Base-by-base conservation (phyloP, 2,113 vertebrate genomes). In the Zapus hudsonius region DNA sequence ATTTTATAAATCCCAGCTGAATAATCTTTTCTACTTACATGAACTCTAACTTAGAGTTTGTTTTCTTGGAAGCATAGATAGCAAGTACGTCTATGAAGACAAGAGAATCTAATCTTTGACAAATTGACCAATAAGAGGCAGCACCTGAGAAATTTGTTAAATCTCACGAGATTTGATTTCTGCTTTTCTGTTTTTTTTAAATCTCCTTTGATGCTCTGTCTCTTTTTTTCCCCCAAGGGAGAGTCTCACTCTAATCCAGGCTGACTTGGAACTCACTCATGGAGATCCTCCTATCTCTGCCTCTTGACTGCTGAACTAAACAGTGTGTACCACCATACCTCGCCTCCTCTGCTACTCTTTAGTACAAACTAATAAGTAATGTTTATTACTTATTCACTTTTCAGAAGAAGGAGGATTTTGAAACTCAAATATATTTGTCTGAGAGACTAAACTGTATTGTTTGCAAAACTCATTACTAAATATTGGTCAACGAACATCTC, bases 1-100 rank as follows among this genome's bases (percentile, higher is more conserved):
- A 94, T 96, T 95, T 93, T 95, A 72, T 92, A 81, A 96, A 44
- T 97, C 91, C 91, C 91, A 95, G 84, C 72, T 92, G 95, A 93
- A 81, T 96, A 96, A 92, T 96, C 74, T 19, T 92, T 89, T 85
- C 61, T 92, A 69, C 63, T 94, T 59, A 96, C 19, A 87, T 73
- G 96, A 82, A 84, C 76, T 95, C 95, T 92, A 95, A 92, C 85
- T 84, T 89, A 40, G 69, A 95, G 91, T 95, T 96, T 96, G 74
- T 96, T 96, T 96, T 95, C 83, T 89, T 95, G 92, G 78, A 78
- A 92, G 87, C 42, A 85, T 72, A 31, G 75, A 88, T 78, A 94
- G 25, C 74, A 85, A 84, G 27, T 8, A 59, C 74, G 67, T 25
- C 74, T 96, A 52, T 96, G 89, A 92, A 79, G 84, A 94, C 96